These are phyloP conservation scores for Samia ricini DNA, from an alignment of 1,140 invertebrate genomes.

Conservation along the genomic window DNA sequence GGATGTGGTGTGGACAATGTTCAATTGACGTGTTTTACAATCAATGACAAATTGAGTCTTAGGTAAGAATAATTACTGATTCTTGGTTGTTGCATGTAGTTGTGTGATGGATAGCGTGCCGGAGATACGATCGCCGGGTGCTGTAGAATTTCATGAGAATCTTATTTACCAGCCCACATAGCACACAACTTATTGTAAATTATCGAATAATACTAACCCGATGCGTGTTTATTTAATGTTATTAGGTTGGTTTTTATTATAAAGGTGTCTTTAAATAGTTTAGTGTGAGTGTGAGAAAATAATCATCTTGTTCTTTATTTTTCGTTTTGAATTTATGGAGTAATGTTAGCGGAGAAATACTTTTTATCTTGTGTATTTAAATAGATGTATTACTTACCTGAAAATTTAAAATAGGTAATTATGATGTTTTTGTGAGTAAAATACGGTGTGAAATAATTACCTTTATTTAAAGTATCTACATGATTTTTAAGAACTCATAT, in stretches of 20 bases:
- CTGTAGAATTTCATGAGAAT: slow-evolving; percentile 61
- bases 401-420: too few species aligned
- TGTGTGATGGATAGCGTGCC: slow-evolving; percentile 60
- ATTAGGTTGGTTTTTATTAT: slow-evolving; percentile 51
- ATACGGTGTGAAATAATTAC: too few species aligned
- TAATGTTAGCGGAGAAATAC: too few species aligned
- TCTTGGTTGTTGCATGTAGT: slow-evolving; percentile 48
- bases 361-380: too few species aligned
- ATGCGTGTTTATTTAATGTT: slow-evolving; percentile 70
- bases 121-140: slow-evolving; percentile 53
- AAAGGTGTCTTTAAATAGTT: slow-evolving; percentile 28
- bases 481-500: too few species aligned
- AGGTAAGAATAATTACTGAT: slow-evolving; percentile 47
- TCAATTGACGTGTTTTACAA: slow-evolving; percentile 3
- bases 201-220: slow-evolving; percentile 58
- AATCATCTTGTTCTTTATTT: slow-evolving; percentile 33
- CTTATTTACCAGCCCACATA: slow-evolving; percentile 52
- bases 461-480: too few species aligned
- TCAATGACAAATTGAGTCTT: slow-evolving; percentile 47
- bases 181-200: slow-evolving; percentile 47
- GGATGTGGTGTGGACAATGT: not conserved
- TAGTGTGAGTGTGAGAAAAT: slow-evolving; percentile 43
- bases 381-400: too few species aligned
- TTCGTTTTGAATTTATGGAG: slow-evolving; percentile 6
- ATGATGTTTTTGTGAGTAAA: too few species aligned